A percentile compares a stretch with the other conserved stretches of the same genome.
phyloP scores from a whole-genome alignment of 2,888 invertebrate genomes.

The Hypselothyrea guttata region DNA sequence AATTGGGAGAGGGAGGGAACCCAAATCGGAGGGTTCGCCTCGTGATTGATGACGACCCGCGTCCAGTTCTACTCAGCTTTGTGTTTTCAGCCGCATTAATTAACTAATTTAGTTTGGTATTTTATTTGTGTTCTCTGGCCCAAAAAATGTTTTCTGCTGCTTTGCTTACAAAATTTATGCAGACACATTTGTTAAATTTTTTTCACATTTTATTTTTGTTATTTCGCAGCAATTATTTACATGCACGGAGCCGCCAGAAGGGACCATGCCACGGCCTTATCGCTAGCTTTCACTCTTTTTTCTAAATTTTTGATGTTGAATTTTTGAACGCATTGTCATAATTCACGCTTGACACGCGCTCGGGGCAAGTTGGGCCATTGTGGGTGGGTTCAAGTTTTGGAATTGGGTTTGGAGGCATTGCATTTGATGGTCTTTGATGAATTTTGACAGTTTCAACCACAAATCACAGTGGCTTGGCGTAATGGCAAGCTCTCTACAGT shows the following conservation, averaged over 20 bases:
- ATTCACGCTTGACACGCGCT: slow-evolving; percentile 57
- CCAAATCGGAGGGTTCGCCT: slow-evolving; percentile 1
- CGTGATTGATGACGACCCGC: slow-evolving; percentile 69
- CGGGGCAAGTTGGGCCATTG: slow-evolving; percentile 13
- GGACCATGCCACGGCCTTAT: slow-evolving; percentile 52
- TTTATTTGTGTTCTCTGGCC: slow-evolving; percentile 45
- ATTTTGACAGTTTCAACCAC: slow-evolving; percentile 62
- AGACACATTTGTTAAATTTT: slow-evolving; percentile 37
- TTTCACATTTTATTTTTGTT: slow-evolving; percentile 17
- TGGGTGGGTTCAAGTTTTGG: slow-evolving; percentile 37
- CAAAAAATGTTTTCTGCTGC: slow-evolving; percentile 27
- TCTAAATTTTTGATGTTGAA: slow-evolving; percentile 4
- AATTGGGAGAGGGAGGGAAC: slow-evolving; percentile 34
- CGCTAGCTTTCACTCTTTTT: slow-evolving; percentile 67
- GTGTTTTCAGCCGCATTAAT: slow-evolving; percentile 66
- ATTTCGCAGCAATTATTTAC: slow-evolving; percentile 61
- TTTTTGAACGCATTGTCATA: slow-evolving; percentile 57
- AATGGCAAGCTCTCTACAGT: slow-evolving; percentile 40
- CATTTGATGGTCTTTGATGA: slow-evolving; percentile 63
- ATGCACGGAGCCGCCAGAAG: slow-evolving; percentile 44
- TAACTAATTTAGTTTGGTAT: slow-evolving; percentile 73
- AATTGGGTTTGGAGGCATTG: too few relatives aligned
- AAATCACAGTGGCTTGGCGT: slow-evolving; percentile 3
- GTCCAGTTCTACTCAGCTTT: slow-evolving; percentile 38
- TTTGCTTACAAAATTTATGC: slow-evolving; percentile 57